Base-by-base conservation (phyloP, 1,140 invertebrate species). In the Drosophila sp. region DNA sequence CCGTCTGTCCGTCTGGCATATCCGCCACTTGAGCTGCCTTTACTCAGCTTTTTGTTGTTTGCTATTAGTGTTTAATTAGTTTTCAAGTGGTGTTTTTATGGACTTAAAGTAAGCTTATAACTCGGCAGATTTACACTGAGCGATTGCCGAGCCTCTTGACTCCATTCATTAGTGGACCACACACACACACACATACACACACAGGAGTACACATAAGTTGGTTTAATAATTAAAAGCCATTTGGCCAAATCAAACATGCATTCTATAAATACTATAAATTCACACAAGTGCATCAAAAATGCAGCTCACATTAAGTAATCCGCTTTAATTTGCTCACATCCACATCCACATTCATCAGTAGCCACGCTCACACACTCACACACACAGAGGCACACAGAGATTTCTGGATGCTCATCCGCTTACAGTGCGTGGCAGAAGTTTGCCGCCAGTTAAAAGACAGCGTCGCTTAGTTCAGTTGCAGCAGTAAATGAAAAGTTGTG, bases 31-130 rank as follows among this genome's bases (percentile, higher is more conserved):
- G 57, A 62, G 51, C 66, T 70, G 58, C 51, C 69, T 59, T 76
- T 76, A 61, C 53, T 34, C 61, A 72, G 72, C 72, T 74, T 72
- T 72, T 71, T 65, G 59, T 75, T 80, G 65, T 75, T 71, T 78
- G 82, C 89, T 91, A 91, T 91, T 91, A 89, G 84, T 84, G 89
- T 91, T 91, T 91, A 91, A 91, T 91, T 91, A 91, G 89, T 91
- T 91, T 89, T 91, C 89, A 91, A 91, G 89, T 91, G 89, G 72
- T 87, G 66, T 81, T 90, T 90, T 90, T 81, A 90, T 90, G 65
- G 65, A 90, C 71, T 83, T 65, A 82, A 80, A 80, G 78, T 64
- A 64, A 27, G 69, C 67, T 84, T 66, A 77, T 66, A 69, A 59
- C 45, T 46, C 27, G 16, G 45, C 48, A 72, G 76, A 78, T 77